Evolutionary conservation across 1,140 invertebrate species (phyloP), one percentile per base, ranked within the genome.

Genomic region (Megalonaias nervosa): DNA sequence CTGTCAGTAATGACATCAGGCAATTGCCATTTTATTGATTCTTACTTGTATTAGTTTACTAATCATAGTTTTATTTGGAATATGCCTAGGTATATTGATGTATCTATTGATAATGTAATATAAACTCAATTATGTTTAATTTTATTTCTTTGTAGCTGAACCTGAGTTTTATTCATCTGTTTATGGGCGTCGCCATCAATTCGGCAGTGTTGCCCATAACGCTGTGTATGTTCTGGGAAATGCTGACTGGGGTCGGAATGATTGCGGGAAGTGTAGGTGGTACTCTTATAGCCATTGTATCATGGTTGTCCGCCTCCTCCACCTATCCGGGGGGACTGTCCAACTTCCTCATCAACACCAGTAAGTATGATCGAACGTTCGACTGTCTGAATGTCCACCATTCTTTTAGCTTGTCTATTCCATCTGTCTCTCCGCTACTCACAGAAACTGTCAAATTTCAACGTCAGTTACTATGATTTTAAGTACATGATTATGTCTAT

Each of bases 121-220:
- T n/a, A 48, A 48, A 48, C 6, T 9, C 0, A 4, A 48, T 48
- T 6, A 11, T 48, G 38, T 0, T 31, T 48, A 48, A 48, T 48
- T 48, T 48, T 48, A 6, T 48, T 48, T 48, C 38, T 48, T 82
- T 84, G 15, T 79, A 91, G 85, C 71, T 91, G 2, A 90, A 86
- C 60, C 77, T 92, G 14, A 82, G 83, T 19, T 91, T 91, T 89
- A 79, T 91, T 1, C 91, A 92, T 73, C 79, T 87, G 21, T 90
- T 92, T 71, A 92, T 91, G 88, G 91, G 91, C 5, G 83, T 92
- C 61, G 77, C 91, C 55, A 88, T 92, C 56, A 90, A 91, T 16
- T 90, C 91, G 17, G 90, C 91, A 9, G 91, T 92, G 2, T 74
- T 91, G 23, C 91, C 91, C 6, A 90, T 91, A 59, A 72, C 82